Evolutionary conservation across 2,113 vertebrate species (phyloP), one percentile per base, ranked within the genome.

Genomic region (Motacilla alba): DNA sequence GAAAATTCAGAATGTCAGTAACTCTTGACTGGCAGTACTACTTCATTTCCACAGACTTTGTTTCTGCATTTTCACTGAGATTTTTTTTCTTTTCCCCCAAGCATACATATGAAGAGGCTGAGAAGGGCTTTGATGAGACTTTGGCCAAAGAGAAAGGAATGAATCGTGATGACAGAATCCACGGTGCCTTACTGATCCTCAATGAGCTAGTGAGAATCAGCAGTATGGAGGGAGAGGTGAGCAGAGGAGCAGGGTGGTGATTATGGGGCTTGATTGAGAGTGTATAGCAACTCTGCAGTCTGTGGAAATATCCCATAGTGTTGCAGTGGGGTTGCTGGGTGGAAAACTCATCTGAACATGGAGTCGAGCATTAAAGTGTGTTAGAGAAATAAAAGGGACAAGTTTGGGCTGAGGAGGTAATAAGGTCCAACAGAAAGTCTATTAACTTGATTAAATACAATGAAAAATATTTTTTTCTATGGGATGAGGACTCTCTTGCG

Each of bases 171-270:
- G 99, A 99, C 93, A 95, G 99, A 59, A 98, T 99, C 93, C 99
- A 99, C 1, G 99, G 99, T 21, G 99, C 99, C 87, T 97, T 99
- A 87, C 98, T 99, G 76, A 99, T 99, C 95, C 98, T 99, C 64
- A 99, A 99, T 6, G 99, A 99, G 97, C 97, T 99, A 78, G 99
- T 99, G 96, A 98, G 99, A 33, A 99, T 99, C 97, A 99, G 99
- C 98, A 99, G 99, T 97, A 99, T 99, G 99, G 99, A 99, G 91
- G 99, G 99, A 96, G 99, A 99, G 99, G 99, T 99, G 95, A 98
- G 98, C 35, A 13, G 17, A 52, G 15, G 2, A 18, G 3, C 37
- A 6, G 8, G 11, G 13, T n/a, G 58, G 33, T 5, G 4, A 2
- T 47, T 43, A 1, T 8, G 27, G 23, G 33, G 6, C 17, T 50